Conservation (phyloP, 2,113 vertebrate species). For the Pogona vitticeps region DNA sequence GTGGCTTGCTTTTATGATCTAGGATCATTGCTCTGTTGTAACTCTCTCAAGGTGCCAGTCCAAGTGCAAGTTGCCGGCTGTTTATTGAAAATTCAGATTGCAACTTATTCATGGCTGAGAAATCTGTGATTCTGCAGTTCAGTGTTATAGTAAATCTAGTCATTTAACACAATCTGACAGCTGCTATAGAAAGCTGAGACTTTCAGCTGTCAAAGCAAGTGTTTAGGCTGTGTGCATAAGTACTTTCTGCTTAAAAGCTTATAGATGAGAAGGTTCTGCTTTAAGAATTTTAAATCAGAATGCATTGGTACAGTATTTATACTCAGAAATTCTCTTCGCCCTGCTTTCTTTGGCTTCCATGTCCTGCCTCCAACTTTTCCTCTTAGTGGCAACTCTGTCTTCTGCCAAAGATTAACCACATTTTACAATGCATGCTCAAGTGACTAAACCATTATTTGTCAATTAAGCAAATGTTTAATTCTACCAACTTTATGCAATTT, state of each 20-base stretch:
- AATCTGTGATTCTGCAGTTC: not conserved
- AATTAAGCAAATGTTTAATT: not conserved
- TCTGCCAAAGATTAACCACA: no score
- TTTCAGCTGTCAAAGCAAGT: not conserved
- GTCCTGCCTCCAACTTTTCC: not conserved
- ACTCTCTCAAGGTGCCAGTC: not conserved
- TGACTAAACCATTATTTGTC: not conserved
- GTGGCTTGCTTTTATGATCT: not conserved
- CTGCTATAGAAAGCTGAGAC: not conserved
- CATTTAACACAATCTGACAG: not conserved
- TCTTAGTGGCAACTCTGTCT: not conserved
- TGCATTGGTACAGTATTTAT: not conserved
- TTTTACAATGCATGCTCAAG: not conserved
- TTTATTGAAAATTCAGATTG: not conserved
- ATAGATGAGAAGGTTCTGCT: not conserved
- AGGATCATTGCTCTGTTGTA: not conserved
- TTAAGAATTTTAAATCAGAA: not conserved
- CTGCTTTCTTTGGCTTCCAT: not conserved
- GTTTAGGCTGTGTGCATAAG: no score
- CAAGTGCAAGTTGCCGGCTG: not conserved
- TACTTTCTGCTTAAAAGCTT: conserved; percentile 1
- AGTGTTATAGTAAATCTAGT: not conserved
- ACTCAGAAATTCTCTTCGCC: not conserved
- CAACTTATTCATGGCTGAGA: not conserved
- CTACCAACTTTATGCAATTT: not conserved